Base-by-base conservation (phyloP, 2,888 invertebrate species). In the Teleogryllus oceanicus region DNA sequence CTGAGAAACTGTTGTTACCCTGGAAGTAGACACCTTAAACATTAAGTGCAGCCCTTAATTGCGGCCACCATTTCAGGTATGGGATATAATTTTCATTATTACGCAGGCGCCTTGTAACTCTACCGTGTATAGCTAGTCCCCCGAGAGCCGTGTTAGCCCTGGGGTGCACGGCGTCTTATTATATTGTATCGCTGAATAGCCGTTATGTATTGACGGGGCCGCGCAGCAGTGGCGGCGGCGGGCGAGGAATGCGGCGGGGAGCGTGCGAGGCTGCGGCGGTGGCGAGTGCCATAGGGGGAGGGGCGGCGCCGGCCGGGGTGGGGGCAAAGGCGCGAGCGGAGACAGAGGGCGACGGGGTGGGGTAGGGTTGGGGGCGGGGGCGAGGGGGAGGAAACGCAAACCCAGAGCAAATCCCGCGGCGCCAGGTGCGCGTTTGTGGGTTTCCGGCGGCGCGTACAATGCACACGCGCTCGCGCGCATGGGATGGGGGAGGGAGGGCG, bases 181-280 rank as follows among this genome's bases (percentile, higher is more conserved):
- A 62, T 62, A 62, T 62, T 62, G 62, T 62, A 62, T 62, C 62
- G 62, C 62, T 62, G 62, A 62, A 62, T 62, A 62, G 62, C 62
- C 62, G 62, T 62, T 62, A 62, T 62, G 62, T 62, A 62, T 62
- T 62, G 62, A 62, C 62, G 62, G 62, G 62, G 16, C 62, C 8
- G 3, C n/a, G 62, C 62, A 18, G 62, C 62, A 62, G 24, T 2
- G 2, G 24, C 24, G 21, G 16, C 62, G 4, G 62, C 18, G 62
- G 62, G 13, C 62, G 37, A 18, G 62, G 62, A 62, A 62, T 62
- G 62, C 16, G 62, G 62, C 62, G 62, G n/a, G 62, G n/a, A 62
- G 13, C 62, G 13, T 62, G 62, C 62, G 37, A 37, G 62, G 13
- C 62, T 37, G 13, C 16, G 62, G n/a, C 13, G 13, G 62, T n/a